phyloP scores from a whole-genome alignment of 2,797 vertebrate species.

The Microhierax caerulescens region DNA sequence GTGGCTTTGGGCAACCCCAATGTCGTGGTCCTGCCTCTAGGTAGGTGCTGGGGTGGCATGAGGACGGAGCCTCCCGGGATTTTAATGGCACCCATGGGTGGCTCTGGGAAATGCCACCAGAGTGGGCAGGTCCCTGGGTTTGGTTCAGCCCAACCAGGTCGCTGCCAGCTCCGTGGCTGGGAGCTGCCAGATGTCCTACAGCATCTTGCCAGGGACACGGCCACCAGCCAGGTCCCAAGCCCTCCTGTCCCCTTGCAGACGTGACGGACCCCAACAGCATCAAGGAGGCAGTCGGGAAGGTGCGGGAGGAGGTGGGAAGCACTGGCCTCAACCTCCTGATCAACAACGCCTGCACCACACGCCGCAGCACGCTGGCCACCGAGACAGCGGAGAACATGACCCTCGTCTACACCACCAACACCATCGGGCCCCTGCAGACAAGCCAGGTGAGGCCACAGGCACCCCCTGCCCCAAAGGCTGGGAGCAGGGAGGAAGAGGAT shows the following conservation, averaged over 20 bases:
- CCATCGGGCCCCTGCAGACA: conserved; percentile 37
- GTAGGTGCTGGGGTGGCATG: not conserved
- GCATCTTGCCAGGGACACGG: accelerated
- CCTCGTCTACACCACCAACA: conserved; percentile 31
- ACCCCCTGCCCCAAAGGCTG: accelerated
- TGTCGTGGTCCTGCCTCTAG: conserved; percentile 15
- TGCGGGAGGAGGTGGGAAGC: not conserved
- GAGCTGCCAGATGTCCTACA: not conserved
- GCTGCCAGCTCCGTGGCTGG: accelerated
- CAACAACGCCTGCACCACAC: not conserved
- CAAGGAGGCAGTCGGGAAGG: not conserved
- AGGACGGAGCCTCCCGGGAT: not conserved
- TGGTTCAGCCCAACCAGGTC: not conserved
- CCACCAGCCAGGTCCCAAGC: not conserved
- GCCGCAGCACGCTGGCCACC: not conserved
- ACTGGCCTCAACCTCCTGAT: conserved; percentile 38
- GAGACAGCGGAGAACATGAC: conserved; percentile 33
- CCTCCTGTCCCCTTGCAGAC: not conserved
- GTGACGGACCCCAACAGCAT: conserved; percentile 49
- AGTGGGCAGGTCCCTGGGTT: not conserved
- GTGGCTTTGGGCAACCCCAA: conserved; percentile 38
- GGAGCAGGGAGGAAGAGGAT: not conserved
- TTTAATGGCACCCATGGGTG: not conserved
- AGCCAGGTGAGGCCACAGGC: conserved; percentile 10
- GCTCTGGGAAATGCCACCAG: not conserved